A percentile compares a stretch with the other conserved stretches of the same genome.
Conservation (phyloP, 1,140 invertebrate species). For the Calliopsis andreniformis region DNA sequence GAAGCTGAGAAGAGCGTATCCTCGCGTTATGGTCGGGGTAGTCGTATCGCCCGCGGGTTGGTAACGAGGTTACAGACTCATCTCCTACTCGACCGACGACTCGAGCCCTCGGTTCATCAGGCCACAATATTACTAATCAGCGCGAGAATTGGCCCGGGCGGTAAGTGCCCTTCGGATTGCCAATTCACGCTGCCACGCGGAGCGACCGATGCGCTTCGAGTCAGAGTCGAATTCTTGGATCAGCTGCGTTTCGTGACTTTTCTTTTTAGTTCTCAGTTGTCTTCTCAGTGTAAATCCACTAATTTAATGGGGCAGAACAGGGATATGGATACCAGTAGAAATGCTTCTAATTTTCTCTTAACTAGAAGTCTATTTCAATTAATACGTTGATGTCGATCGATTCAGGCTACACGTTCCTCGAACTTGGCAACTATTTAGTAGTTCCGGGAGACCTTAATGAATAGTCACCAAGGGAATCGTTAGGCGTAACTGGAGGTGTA, state of each 20-base stretch:
- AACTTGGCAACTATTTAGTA: not conserved
- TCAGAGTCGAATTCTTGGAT: not conserved
- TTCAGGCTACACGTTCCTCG: not conserved
- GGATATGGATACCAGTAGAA: too few species aligned
- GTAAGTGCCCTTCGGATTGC: constrained; percentile 78
- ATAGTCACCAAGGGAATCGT: constrained; percentile 78
- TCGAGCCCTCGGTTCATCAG: constrained; percentile 79
- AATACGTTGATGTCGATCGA: too few species aligned
- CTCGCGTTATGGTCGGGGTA: constrained; percentile 70
- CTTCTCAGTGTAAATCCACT: not conserved
- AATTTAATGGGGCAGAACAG: too few species aligned
- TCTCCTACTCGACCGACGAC: constrained; percentile 77
- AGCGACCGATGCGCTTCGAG: constrained; percentile 7
- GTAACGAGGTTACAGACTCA: constrained; percentile 80
- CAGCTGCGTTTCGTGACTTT: not conserved
- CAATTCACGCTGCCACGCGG: constrained; percentile 74
- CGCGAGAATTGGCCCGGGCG: constrained; percentile 74
- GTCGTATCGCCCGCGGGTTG: constrained; percentile 71
- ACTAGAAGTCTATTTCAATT: too few species aligned
- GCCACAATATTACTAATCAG: constrained; percentile 82
- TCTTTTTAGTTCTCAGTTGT: not conserved
- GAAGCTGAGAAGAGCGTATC: constrained; percentile 49
- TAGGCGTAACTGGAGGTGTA: constrained; percentile 75
- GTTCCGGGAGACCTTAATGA: constrained; percentile 71
- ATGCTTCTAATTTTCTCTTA: too few species aligned